Conservation (phyloP, 2,797 vertebrate genomes). For the Alectoris magna region DNA sequence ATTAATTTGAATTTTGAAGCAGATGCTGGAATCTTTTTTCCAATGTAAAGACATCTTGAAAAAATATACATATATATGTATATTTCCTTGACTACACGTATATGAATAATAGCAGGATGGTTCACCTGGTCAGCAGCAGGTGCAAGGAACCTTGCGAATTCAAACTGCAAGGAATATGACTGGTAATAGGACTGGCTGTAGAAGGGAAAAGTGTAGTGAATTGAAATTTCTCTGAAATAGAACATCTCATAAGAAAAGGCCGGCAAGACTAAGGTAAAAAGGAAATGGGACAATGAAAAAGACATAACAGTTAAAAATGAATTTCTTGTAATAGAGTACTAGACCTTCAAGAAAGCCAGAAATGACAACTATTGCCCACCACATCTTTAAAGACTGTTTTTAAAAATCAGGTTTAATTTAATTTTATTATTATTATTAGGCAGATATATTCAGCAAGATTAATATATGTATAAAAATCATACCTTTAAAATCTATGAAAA, state of each 20-base stretch:
- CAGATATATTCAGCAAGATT: slow-evolving; percentile 39
- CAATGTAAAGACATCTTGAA: neutral
- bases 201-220: neutral
- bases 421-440: slow-evolving; percentile 69
- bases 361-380: slow-evolving; percentile 78
- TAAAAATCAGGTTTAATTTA: slow-evolving; percentile 72
- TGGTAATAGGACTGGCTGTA: neutral
- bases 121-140: neutral
- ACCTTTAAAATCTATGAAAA: slow-evolving; percentile 63
- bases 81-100: too few species aligned
- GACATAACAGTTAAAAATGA: slow-evolving; percentile 1
- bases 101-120: neutral
- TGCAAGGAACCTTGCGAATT: neutral
- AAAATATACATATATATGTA: neutral
- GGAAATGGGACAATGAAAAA: neutral
- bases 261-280: neutral
- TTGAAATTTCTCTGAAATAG: neutral
- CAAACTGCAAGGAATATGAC: neutral
- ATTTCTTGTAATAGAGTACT: slow-evolving; percentile 41
- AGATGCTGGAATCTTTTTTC: neutral
- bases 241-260: neutral
- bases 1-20: slow-evolving; percentile 1
- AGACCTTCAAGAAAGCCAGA: slow-evolving; percentile 70
- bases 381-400: slow-evolving; percentile 73
- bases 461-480: slow-evolving; percentile 45